Conservation (phyloP, 2,113 vertebrate species). For the Chaetura pelagica region DNA sequence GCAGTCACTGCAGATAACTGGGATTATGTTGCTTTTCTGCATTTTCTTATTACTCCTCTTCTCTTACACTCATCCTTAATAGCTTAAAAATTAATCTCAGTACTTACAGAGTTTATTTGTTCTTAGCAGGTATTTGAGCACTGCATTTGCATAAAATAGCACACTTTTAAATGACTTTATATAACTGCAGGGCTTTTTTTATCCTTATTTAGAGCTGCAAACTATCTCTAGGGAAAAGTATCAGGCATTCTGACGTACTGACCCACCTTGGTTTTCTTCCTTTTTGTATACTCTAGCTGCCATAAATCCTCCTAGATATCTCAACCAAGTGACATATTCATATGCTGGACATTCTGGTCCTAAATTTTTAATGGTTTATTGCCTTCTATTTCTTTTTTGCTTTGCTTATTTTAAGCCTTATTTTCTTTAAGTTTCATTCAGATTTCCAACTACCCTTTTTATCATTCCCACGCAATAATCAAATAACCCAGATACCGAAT, state of each 20-base stretch:
- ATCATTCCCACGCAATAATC: background rate
- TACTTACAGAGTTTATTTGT: background rate
- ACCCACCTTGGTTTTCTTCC: background rate
- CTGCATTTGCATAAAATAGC: background rate
- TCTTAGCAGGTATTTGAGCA: background rate
- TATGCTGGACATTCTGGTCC: background rate
- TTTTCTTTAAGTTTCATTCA: background rate
- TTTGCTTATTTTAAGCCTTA: background rate
- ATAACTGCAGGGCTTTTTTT: background rate
- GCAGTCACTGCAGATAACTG: background rate
- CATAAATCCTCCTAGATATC: background rate
- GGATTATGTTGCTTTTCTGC: background rate
- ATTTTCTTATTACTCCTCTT: background rate
- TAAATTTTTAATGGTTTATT: background rate
- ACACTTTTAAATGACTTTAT: background rate
- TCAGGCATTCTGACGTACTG: background rate
- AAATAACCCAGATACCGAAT: background rate
- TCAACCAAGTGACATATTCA: background rate
- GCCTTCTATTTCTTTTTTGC: background rate
- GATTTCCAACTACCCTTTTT: background rate
- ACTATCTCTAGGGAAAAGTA: background rate
- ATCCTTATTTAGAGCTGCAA: background rate
- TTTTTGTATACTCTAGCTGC: background rate
- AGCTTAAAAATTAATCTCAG: background rate
- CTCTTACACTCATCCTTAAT: background rate